Evolutionary conservation across 2,888 invertebrate genomes (phyloP), one percentile per base, ranked within the genome.

Genomic region (Ectobius pallidus): DNA sequence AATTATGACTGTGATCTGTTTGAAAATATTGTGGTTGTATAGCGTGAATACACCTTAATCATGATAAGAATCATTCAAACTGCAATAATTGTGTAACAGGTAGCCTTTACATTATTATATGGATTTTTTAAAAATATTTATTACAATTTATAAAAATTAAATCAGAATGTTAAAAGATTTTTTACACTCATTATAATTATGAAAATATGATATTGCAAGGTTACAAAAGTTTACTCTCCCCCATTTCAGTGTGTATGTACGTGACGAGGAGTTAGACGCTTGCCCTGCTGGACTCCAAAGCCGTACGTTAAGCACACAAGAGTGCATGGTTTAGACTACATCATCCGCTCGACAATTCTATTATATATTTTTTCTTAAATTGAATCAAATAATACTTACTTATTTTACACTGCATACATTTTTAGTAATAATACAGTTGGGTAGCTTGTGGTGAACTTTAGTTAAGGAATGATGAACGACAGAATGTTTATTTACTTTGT

Each of bases 221-320:
- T n/a, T n/a, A n/a, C n/a, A n/a, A n/a, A 34, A 11, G 11, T 34
- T 34, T 34, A 34, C 34, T 30, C 58, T 58, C 58, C 58, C 0
- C 27, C 65, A 65, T 65, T 65, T 65, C 65, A 65, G 65, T 65
- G 65, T 65, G 65, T 65, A 65, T 65, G 65, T 65, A 58, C 58
- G 30, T n/a, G 30, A 7, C 6, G 14, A 58, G 58, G 58, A 30
- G n/a, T 3, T 30, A 30, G 30, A 25, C n/a, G 58, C 34, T 34
- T 7, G 34, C 27, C 16, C 58, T 18, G 27, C 30, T 22, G 58
- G 58, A 25, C 32, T 27, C 55, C 55, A 55, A 14, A 27, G 27
- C 27, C 27, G 58, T 58, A 58, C 27, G 58, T 58, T 6, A n/a
- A 25, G 27, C n/a, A 25, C 16, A 27, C 2, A n/a, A 58, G 16